phyloP scores from a whole-genome alignment of 2,113 vertebrate genomes.

The Sorex araneus region DNA sequence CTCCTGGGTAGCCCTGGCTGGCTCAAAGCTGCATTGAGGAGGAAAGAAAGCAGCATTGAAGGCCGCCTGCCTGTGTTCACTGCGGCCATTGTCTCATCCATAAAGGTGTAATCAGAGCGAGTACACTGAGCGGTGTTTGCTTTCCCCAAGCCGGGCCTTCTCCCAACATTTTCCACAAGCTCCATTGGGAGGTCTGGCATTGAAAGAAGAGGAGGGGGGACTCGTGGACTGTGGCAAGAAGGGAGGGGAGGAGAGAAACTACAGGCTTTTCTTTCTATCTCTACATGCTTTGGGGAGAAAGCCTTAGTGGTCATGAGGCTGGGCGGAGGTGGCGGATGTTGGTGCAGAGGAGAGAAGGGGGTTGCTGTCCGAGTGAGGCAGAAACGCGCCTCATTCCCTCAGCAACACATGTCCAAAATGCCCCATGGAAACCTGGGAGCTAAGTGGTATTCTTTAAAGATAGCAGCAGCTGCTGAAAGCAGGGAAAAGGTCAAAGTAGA shows the following conservation, averaged over 20 bases:
- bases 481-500: not conserved
- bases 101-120: constrained; percentile 61
- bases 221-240: not conserved
- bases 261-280: not conserved
- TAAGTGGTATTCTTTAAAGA: not conserved
- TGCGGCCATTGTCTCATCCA: constrained; percentile 48
- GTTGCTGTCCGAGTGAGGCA: not conserved
- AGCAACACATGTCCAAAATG: not conserved
- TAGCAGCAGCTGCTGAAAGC: not conserved
- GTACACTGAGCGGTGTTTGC: constrained; percentile 41
- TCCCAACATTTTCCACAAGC: not conserved
- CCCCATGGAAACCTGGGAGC: not conserved
- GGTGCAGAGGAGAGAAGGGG: too few species aligned
- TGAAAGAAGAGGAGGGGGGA: not conserved
- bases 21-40: constrained; percentile 58
- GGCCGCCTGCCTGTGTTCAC: constrained; percentile 13
- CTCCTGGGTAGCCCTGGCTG: constrained; percentile 11
- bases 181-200: not conserved
- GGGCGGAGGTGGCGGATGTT: not conserved
- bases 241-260: not conserved
- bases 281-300: not conserved
- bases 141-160: not conserved
- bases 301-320: not conserved
- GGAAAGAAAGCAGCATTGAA: constrained; percentile 70
- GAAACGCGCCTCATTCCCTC: not conserved